These are phyloP conservation scores for Hoplodrina ambigua DNA, from an alignment of 2,888 invertebrate genomes.

Conservation along the genomic window DNA sequence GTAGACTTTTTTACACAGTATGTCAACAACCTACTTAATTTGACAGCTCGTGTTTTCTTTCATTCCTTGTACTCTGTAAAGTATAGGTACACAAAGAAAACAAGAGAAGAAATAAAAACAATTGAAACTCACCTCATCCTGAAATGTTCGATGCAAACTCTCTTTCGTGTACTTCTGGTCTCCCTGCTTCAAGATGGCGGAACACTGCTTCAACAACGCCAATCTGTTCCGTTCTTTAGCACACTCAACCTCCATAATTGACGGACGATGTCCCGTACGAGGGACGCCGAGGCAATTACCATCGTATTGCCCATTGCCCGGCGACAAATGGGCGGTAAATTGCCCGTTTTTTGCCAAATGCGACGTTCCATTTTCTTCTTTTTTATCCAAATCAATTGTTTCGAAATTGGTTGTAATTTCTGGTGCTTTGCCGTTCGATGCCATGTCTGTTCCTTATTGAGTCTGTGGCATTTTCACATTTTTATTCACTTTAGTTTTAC, in stretches of 20 bases:
- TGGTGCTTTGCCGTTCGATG: conserved; percentile 51
- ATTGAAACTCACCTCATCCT: conserved; percentile 91
- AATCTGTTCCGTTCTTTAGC: conserved; percentile 91
- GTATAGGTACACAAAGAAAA: too few relatives aligned
- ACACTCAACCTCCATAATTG: conserved; percentile 93
- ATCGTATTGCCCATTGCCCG: conserved; percentile 32
- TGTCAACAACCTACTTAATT: too few relatives aligned
- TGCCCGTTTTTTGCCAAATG: conserved; percentile 32
- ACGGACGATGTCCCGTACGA: conserved; percentile 85
- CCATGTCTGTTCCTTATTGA: conserved; percentile 51
- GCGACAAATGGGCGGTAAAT: conserved; percentile 30
- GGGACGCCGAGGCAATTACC: conserved; percentile 65
- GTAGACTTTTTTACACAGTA: too few relatives aligned
- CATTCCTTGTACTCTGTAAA: too few relatives aligned
- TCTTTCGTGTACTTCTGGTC: conserved; percentile 92
- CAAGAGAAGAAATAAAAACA: neutral
- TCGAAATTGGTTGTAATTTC: conserved; percentile 60
- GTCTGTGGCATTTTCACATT: conserved; percentile 44
- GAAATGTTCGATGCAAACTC: conserved; percentile 91
- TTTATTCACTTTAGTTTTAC: too few relatives aligned
- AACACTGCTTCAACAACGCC: conserved; percentile 92
- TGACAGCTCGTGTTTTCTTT: too few relatives aligned
- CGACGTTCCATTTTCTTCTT: conserved; percentile 42
- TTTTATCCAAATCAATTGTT: conserved; percentile 51
- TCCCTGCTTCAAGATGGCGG: conserved; percentile 92